Conservation (phyloP, 2,888 invertebrate genomes). For the Lasioglossum oenotherae region DNA sequence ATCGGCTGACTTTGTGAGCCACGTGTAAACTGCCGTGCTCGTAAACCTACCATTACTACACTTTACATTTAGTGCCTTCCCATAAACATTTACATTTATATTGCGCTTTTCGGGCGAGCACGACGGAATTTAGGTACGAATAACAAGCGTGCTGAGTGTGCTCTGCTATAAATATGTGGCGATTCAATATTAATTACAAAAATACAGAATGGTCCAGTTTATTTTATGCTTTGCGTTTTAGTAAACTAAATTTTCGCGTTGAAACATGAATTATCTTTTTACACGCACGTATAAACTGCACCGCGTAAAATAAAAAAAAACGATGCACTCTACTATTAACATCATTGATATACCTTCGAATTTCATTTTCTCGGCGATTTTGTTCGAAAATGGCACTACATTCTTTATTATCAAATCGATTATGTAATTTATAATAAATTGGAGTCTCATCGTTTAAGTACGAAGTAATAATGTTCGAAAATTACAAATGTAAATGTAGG, state of each 20-base stretch:
- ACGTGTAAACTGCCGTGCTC: slow-evolving; percentile 66
- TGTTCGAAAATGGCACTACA: not conserved
- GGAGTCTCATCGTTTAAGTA: not conserved
- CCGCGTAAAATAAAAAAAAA: not conserved
- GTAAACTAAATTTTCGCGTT: not conserved
- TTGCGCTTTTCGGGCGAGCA: slow-evolving; percentile 63
- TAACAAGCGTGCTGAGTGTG: slow-evolving; percentile 17
- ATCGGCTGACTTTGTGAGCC: slow-evolving; percentile 46
- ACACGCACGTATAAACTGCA: not conserved
- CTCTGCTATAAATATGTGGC: slow-evolving; percentile 2
- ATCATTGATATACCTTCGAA: not conserved
- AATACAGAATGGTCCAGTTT: not conserved
- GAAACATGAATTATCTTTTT: not conserved
- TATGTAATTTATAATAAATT: not conserved
- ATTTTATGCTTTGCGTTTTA: not conserved
- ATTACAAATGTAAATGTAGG: not conserved
- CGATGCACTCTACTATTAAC: not conserved
- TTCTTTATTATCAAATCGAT: not conserved
- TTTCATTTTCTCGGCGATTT: not conserved
- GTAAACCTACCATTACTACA: slow-evolving; percentile 71
- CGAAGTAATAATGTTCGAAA: not conserved
- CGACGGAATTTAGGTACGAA: slow-evolving; percentile 20
- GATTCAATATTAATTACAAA: not conserved
- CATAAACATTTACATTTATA: slow-evolving; percentile 72
- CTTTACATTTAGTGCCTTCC: slow-evolving; percentile 66